Percentiles rank a stretch among this genome's conserved stretches.
phyloP scores from a whole-genome alignment of 2,888 invertebrate species.

The Lycophotia porphyrea region DNA sequence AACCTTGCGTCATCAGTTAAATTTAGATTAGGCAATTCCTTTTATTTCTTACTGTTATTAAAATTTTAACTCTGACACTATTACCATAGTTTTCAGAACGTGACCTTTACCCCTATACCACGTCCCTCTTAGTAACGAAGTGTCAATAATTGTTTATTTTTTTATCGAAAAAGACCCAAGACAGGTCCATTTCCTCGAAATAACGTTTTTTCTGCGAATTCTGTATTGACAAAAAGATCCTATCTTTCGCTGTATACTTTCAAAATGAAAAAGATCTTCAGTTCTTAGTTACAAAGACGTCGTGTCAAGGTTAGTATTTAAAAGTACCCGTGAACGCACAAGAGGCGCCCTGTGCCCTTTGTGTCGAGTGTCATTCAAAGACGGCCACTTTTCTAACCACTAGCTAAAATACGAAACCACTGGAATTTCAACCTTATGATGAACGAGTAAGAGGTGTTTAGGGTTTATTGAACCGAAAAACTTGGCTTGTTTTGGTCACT shows the following conservation, averaged over 20 bases:
- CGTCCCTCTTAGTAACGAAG: too few relatives aligned
- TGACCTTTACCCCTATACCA: not conserved
- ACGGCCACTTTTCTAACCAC: slow-evolving; percentile 58
- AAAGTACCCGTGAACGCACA: slow-evolving; percentile 63
- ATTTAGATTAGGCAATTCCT: not conserved
- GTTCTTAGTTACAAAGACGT: slow-evolving; percentile 59
- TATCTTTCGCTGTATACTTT: slow-evolving; percentile 50
- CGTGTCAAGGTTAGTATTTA: slow-evolving; percentile 66
- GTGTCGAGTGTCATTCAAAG: slow-evolving; percentile 65
- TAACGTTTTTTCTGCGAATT: slow-evolving; percentile 22
- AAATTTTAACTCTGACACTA: not conserved
- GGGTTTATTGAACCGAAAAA: slow-evolving; percentile 17
- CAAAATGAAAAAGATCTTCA: slow-evolving; percentile 64
- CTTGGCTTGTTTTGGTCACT: slow-evolving; percentile 53
- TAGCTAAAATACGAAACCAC: slow-evolving; percentile 16
- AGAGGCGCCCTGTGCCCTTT: slow-evolving; percentile 65
- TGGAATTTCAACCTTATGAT: slow-evolving; percentile 39
- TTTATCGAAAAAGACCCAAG: not conserved
- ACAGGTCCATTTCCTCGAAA: slow-evolving; percentile 11
- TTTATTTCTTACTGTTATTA: not conserved
- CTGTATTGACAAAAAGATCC: slow-evolving; percentile 51
- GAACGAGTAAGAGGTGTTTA: slow-evolving; percentile 1
- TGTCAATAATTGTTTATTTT: slow-evolving; percentile 7
- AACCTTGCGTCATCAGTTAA: not conserved
- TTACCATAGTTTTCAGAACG: not conserved